These are phyloP conservation scores for Ramazzottius varieornatus DNA, from an alignment of 2,888 invertebrate genomes.

Conservation along the genomic window DNA sequence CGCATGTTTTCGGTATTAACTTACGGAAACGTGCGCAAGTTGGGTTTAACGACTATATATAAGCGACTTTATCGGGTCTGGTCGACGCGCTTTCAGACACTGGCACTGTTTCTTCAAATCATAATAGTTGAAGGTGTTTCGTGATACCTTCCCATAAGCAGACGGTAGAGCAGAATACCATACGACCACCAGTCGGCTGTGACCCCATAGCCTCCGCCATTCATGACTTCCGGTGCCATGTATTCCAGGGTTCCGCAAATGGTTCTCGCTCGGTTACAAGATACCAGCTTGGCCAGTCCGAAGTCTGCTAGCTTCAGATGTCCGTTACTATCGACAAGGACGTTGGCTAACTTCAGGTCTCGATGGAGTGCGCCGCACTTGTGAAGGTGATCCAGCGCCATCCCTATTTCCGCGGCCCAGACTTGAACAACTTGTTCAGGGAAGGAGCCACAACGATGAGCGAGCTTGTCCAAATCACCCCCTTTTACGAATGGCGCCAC, in stretches of 20 bases:
- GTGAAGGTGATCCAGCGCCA: background rate
- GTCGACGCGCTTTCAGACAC: too few relatives aligned
- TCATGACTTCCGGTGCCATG: background rate
- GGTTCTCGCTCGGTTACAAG: background rate
- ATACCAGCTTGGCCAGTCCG: background rate
- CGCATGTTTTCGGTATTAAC: too few relatives aligned
- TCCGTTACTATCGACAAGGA: background rate
- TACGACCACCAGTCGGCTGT: background rate
- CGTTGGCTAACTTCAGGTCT: background rate
- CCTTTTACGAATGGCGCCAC: background rate
- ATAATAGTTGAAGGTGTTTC: too few relatives aligned
- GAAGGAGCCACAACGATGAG: background rate
- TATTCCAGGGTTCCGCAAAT: background rate
- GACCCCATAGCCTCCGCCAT: background rate
- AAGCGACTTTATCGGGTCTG: too few relatives aligned
- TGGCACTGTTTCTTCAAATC: too few relatives aligned
- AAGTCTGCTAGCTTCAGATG: background rate
- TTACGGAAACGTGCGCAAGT: too few relatives aligned
- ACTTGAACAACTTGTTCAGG: background rate
- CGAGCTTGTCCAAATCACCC: background rate
- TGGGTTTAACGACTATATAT: too few relatives aligned
- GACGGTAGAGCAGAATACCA: background rate
- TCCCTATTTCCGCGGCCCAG: background rate
- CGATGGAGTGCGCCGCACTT: background rate
- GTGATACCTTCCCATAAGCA: background rate